Evolutionary conservation across 2,113 vertebrate species (phyloP).

Genomic region (Narcine bancroftii): DNA sequence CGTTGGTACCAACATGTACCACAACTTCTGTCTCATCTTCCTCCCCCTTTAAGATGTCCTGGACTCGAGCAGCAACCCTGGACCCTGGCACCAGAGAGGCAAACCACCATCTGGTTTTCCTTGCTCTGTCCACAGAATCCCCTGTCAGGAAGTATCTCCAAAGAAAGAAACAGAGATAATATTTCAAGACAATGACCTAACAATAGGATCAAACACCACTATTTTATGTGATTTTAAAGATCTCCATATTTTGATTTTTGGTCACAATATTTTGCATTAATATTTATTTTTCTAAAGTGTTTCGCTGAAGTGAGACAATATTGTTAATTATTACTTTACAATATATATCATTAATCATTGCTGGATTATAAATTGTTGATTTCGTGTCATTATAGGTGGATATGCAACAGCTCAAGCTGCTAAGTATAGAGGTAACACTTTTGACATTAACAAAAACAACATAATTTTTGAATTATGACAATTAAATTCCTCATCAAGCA

Average conservation of each 20-base stretch:
- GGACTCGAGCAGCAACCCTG: no score
- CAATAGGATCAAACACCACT: no score
- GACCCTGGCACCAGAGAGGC: no score
- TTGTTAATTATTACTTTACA: neutral
- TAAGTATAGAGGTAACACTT: conserved; percentile 56
- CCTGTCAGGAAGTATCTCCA: no score
- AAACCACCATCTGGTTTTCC: no score
- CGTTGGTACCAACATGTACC: no score
- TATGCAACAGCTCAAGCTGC: conserved; percentile 57
- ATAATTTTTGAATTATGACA: neutral
- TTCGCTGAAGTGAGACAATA: neutral
- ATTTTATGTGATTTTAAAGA: no score
- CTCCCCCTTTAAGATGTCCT: no score
- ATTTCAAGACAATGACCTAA: no score
- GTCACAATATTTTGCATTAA: neutral
- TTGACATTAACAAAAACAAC: neutral
- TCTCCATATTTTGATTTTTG: neutral
- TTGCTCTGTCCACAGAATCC: no score
- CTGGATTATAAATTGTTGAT: neutral
- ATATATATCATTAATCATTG: neutral
- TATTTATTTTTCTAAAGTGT: neutral
- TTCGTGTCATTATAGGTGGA: conserved; percentile 4
- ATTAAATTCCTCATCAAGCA: neutral
- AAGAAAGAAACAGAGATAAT: no score
- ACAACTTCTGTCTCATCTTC: no score